These are phyloP conservation scores for Oscheius sp. DNA, from an alignment of 2,888 invertebrate species.

Conservation along the genomic window DNA sequence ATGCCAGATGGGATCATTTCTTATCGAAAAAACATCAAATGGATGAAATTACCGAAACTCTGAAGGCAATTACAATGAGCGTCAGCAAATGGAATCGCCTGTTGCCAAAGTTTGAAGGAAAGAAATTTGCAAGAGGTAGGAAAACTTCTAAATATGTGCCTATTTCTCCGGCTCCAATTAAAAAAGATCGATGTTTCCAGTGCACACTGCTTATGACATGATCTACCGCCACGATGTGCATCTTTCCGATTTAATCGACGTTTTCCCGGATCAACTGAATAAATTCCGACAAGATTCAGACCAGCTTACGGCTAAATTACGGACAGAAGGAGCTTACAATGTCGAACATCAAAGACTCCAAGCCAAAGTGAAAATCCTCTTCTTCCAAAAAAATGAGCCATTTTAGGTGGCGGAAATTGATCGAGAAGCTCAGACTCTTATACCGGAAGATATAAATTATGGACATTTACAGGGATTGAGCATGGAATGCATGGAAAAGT, in stretches of 20 bases:
- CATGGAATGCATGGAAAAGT: constrained; percentile 76
- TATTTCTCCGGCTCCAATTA: too few relatives aligned
- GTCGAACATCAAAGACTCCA: constrained; percentile 55
- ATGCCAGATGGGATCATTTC: constrained; percentile 55
- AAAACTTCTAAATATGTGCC: too few relatives aligned
- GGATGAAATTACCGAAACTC: constrained; percentile 37
- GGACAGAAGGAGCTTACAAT: constrained; percentile 59
- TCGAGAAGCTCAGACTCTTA: constrained; percentile 53
- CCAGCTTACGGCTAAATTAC: constrained; percentile 46
- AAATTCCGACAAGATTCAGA: constrained; percentile 35
- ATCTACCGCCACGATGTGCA: constrained; percentile 59
- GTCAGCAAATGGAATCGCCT: constrained; percentile 55
- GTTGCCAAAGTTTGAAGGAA: constrained; percentile 44
- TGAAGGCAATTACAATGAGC: constrained; percentile 46
- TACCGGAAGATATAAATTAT: constrained; percentile 66
- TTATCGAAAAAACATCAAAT: constrained; percentile 37
- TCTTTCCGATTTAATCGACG: constrained; percentile 41
- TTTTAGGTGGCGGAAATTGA: constrained; percentile 57
- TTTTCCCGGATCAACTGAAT: constrained; percentile 26
- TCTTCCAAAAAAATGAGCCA: background rate
- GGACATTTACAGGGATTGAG: constrained; percentile 79
- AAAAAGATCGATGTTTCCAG: constrained; percentile 43
- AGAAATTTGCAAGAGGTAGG: constrained; percentile 43
- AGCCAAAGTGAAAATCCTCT: constrained; percentile 40
- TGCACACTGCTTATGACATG: constrained; percentile 58